Percentiles rank a stretch among this genome's conserved stretches.
phyloP scores from a whole-genome alignment of 2,113 vertebrate genomes.

The Aegotheles bennettii region DNA sequence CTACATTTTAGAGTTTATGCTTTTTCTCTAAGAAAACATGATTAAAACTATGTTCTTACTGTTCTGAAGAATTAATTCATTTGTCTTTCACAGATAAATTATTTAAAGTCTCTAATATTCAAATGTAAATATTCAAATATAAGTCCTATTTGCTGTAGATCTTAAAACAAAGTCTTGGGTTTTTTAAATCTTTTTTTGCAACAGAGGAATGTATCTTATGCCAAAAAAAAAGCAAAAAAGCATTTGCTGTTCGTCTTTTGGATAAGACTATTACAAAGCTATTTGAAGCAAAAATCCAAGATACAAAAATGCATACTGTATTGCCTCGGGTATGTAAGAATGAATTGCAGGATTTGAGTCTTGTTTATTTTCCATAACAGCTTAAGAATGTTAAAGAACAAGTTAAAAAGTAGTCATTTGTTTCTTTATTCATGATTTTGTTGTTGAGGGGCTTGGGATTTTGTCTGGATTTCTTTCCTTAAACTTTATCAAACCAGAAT shows the following conservation, averaged over 20 bases:
- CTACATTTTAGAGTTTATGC: not conserved
- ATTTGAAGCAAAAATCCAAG: constrained; percentile 12
- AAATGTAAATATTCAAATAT: constrained; percentile 27
- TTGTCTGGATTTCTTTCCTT: not conserved
- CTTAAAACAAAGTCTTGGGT: not conserved
- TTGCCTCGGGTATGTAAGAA: constrained; percentile 1
- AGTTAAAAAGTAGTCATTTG: not conserved
- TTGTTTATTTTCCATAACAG: not conserved
- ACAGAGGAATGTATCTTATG: not conserved
- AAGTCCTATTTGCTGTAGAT: constrained; percentile 30
- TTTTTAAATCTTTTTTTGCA: constrained; percentile 22
- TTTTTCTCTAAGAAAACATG: not conserved
- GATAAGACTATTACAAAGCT: constrained; percentile 38
- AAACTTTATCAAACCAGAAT: not conserved
- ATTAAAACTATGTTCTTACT: not conserved
- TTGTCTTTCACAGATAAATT: constrained; percentile 33
- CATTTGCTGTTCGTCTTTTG: not conserved
- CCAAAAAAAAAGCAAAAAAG: not conserved
- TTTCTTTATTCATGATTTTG: not conserved
- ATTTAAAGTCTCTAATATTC: constrained; percentile 21
- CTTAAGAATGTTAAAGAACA: not conserved
- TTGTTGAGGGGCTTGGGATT: not conserved
- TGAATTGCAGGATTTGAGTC: constrained; percentile 9
- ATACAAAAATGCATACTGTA: not conserved
- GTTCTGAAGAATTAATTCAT: constrained; percentile 28